Base-by-base conservation (phyloP, 2,888 invertebrate genomes). In the Bibio marci region DNA sequence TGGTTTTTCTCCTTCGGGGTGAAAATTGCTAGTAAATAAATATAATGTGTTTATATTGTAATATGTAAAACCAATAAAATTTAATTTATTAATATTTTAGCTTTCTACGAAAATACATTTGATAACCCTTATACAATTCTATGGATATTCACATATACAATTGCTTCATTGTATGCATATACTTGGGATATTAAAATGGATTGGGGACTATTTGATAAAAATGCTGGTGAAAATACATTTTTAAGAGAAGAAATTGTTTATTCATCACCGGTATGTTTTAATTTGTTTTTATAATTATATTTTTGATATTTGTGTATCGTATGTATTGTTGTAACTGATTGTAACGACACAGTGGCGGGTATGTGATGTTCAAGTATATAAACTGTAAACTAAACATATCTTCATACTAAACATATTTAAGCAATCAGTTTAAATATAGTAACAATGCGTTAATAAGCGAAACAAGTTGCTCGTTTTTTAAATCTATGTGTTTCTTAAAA, bases 121-220 rank as follows among this genome's bases (percentile, higher is more conserved):
- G 76, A 79, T 49, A 87, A 83, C 60, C 85, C 87, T 28, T 90
- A 78, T 64, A 73, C 90, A 32, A 87, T 87, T 70, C 63, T 87
- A 35, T 95, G 94, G 94, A 75, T 98, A 43, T 69, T 73, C 3
- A 76, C 85, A 32, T 80, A 82, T 49, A 59, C 94, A 26, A 62
- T 91, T 3, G 91, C 88, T 39, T 94, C 97, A 0, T 73, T 85
- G 43, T 98, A 98, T 62, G 88, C 95, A 0, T 91, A 92, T 59
- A 81, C 86, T 2, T 98, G 98, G 97, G 97, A 98, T 61, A 81
- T 97, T 27, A 90, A 87, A 64, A 90, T 98, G 86, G 98, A 98
- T 68, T 98, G 98, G 98, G 95, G 95, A 1, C 67, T 97, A 40
- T 78, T 97, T 53, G 94, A 94, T 55, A 75, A 77, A 40, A 83